Base-by-base conservation (phyloP, 2,113 vertebrate species). In the Acrocephalus kingi region DNA sequence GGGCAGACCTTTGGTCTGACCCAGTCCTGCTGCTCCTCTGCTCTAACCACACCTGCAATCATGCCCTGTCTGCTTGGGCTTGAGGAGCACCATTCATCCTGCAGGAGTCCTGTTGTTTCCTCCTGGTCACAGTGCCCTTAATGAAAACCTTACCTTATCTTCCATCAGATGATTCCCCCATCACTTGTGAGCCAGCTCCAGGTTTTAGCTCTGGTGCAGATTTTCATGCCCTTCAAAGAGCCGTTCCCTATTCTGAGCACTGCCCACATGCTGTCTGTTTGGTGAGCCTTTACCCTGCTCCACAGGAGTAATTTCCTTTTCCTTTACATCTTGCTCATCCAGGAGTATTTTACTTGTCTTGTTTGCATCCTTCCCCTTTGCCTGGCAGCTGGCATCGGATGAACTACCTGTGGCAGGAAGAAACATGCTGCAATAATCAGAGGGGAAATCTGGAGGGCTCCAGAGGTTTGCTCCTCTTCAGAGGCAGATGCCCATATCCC, bases 341-440 rank as follows among this genome's bases (percentile, higher is more conserved):
- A 62, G 52, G 23, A 79, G 31, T 71, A 56, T 74, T 95, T 88
- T 49, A 83, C 48, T 77, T 67, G 55, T 43, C 93, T 95, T 85
- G 92, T 88, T 93, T 96, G 87, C 87, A 94, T 80, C 93, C 78
- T 68, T 87, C 75, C 88, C 85, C 71, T 73, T 43, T 85, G 78
- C 62, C 74, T 56, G 48, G 87, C 84, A 87, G 59, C 59, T 93
- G 93, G 92, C 95, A 71, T 45, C 2, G 18, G 72, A 94, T 93
- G 87, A 96, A 94, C 94, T 83, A 83, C 82, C 55, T 63, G 79
- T 90, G 94, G 95, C 95, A 97, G 94, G 95, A 96, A 93, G 85
- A 55, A 93, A 95, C 93, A 94, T 15, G 93, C 95, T 90, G 39
- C 9, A 80, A 39, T 67, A 91, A 96, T 96, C 93, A 90, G 46